Evolutionary conservation across 2,797 vertebrate species (phyloP).

Genomic region (Rhynchotus rufescens): DNA sequence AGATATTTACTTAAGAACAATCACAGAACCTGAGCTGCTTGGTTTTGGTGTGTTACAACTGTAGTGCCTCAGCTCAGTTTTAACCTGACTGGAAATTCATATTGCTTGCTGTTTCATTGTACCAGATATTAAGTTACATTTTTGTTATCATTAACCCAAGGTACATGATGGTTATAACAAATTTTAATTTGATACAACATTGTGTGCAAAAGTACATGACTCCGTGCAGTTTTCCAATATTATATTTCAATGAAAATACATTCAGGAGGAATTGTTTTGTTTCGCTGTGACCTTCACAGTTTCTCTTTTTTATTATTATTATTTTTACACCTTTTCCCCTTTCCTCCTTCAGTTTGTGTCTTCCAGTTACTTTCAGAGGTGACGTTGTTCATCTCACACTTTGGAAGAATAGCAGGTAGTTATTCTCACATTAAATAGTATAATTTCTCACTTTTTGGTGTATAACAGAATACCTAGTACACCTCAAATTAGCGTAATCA

Average conservation of each 20-base stretch:
- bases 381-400: neutral
- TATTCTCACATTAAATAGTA: neutral
- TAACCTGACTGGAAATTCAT: slow-evolving; percentile 58
- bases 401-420: neutral
- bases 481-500: neutral
- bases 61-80: slow-evolving; percentile 60
- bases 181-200: slow-evolving; percentile 81
- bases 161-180: slow-evolving; percentile 76
- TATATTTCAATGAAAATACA: slow-evolving; percentile 68
- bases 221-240: slow-evolving; percentile 64
- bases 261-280: slow-evolving; percentile 62
- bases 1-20: slow-evolving; percentile 64
- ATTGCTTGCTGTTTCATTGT: slow-evolving; percentile 71
- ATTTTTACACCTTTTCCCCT: neutral
- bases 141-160: slow-evolving; percentile 77
- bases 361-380: neutral
- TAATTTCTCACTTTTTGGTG: slow-evolving; percentile 11
- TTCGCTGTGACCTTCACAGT: slow-evolving; percentile 70
- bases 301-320: neutral
- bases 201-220: slow-evolving; percentile 72
- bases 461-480: neutral
- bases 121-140: slow-evolving; percentile 80
- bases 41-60: slow-evolving; percentile 65
- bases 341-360: neutral
- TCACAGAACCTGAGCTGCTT: slow-evolving; percentile 36